A percentile compares a stretch with the other conserved stretches of the same genome.
Conservation (phyloP, 2,888 invertebrate species). For the Aelia acuminata region DNA sequence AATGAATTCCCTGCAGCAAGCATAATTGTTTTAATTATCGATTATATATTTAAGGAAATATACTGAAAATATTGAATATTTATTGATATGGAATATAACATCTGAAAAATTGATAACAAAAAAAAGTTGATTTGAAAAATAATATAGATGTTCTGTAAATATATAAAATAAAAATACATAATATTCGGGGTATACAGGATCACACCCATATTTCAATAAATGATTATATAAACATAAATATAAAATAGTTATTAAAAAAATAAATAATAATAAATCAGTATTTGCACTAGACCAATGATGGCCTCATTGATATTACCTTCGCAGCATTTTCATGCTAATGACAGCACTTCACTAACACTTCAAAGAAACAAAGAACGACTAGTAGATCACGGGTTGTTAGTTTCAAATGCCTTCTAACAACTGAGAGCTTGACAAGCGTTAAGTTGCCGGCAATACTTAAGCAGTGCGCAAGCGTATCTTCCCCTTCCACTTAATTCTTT, state of each 20-base stretch:
- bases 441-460: background rate
- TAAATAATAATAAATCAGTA: background rate
- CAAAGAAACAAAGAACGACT: background rate
- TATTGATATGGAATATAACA: background rate
- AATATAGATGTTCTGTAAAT: background rate
- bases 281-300: background rate
- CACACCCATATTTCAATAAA: too few species aligned
- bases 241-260: background rate
- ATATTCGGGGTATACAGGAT: too few species aligned
- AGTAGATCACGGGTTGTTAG: background rate
- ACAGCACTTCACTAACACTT: background rate
- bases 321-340: background rate
- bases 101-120: background rate
- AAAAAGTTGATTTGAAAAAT: background rate
- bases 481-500: background rate
- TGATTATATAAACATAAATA: too few species aligned
- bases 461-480: background rate
- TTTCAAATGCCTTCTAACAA: background rate
- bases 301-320: background rate
- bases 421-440: background rate
- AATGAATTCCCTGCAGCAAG: background rate
- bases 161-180: background rate
- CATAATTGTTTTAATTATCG: background rate
- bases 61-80: background rate
- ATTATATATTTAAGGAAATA: background rate